phyloP scores from a whole-genome alignment of 2,797 vertebrate genomes.

The Anas georgica region DNA sequence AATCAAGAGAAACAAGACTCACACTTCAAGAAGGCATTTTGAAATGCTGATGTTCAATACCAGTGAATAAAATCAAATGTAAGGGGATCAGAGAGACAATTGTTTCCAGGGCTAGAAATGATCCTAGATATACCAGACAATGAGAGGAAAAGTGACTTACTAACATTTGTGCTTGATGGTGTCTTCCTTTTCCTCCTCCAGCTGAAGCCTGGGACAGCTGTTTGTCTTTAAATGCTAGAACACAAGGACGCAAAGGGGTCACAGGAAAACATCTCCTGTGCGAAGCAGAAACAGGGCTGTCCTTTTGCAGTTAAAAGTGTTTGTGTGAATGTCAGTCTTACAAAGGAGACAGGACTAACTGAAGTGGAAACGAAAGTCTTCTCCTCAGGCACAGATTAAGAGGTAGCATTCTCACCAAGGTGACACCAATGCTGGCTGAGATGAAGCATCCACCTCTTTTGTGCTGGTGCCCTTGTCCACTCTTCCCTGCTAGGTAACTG shows the following conservation, averaged over 20 bases:
- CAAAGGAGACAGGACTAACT: slow-evolving; percentile 31
- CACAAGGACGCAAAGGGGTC: slow-evolving; percentile 44
- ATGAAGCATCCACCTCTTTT: not conserved
- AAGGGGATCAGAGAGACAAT: not conserved
- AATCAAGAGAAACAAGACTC: not conserved
- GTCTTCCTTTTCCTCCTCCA: slow-evolving; percentile 63
- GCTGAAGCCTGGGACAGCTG: slow-evolving; percentile 40
- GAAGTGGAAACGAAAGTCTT: slow-evolving; percentile 53
- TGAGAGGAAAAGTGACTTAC: slow-evolving; percentile 56
- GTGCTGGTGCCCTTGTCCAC: not conserved
- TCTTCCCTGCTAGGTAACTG: not conserved
- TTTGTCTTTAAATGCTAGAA: slow-evolving; percentile 38
- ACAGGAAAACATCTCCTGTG: slow-evolving; percentile 47
- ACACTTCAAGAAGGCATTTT: not conserved
- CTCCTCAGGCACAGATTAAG: slow-evolving; percentile 50
- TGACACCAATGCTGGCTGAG: not conserved
- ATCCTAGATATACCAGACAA: slow-evolving; percentile 19
- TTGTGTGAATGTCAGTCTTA: slow-evolving; percentile 37
- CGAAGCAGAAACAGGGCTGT: slow-evolving; percentile 43
- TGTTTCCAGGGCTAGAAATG: slow-evolving; percentile 25
- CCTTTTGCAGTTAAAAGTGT: slow-evolving; percentile 44
- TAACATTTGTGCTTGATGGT: slow-evolving; percentile 22
- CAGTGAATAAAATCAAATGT: not conserved
- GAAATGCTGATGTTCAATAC: not conserved
- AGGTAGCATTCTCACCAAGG: slow-evolving; percentile 36